A percentile compares a stretch with the other conserved stretches of the same genome.
phyloP scores from a whole-genome alignment of 2,888 invertebrate genomes.

The Pocota personata region DNA sequence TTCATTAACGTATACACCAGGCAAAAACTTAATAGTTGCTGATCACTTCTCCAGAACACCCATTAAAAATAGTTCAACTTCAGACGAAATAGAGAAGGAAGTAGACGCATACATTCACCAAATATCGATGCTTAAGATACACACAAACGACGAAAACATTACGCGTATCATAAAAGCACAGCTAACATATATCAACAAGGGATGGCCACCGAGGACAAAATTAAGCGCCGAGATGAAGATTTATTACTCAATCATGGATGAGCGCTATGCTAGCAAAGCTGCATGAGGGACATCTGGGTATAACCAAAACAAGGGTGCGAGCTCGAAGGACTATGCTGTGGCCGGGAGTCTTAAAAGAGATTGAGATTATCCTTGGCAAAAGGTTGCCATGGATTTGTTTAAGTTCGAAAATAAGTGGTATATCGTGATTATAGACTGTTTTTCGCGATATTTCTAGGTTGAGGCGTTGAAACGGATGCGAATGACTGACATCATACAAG shows the following conservation, averaged over 20 bases:
- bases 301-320: too few species aligned
- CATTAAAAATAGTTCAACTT: neutral
- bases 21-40: constrained; percentile 13
- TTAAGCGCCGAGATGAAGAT: neutral
- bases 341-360: neutral
- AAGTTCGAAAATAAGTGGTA: neutral
- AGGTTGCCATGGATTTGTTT: constrained; percentile 12
- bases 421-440: neutral
- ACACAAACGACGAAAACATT: neutral
- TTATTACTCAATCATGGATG: constrained; percentile 7
- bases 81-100: neutral
- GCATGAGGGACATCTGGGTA: too few species aligned
- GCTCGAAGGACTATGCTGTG: neutral
- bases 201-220: neutral
- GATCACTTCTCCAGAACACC: constrained; percentile 12
- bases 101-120: neutral
- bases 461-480: neutral
- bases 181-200: neutral
- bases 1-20: neutral
- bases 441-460: neutral
- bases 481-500: neutral
- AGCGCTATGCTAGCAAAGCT: neutral
- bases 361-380: neutral
- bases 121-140: neutral
- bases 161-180: neutral